These are phyloP conservation scores for Chloroclystis v-ata DNA, from an alignment of 2,888 invertebrate species.

Conservation along the genomic window DNA sequence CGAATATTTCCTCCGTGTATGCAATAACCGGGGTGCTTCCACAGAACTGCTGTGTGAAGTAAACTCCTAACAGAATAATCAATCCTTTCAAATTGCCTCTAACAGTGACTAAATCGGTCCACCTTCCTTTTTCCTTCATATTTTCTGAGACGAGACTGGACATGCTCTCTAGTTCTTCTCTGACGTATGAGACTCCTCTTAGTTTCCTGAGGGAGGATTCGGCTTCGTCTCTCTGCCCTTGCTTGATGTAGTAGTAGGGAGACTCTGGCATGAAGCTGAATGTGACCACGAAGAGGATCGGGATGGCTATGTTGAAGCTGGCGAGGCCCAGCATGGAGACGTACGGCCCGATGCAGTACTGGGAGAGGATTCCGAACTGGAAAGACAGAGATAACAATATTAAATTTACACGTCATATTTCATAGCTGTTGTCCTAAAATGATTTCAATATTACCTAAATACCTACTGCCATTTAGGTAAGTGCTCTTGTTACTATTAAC, in stretches of 20 bases:
- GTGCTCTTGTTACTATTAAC: no score
- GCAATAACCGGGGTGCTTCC: slow-evolving; percentile 79
- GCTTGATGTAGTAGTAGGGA: slow-evolving; percentile 78
- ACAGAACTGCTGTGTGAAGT: slow-evolving; percentile 80
- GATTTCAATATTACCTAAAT: no score
- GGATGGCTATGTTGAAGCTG: slow-evolving; percentile 75
- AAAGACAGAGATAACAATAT: slow-evolving; percentile 33
- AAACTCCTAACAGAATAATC: slow-evolving; percentile 78
- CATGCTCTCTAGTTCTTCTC: slow-evolving; percentile 76
- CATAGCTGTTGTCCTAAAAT: no score
- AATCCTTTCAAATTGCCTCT: slow-evolving; percentile 77
- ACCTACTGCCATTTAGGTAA: no score
- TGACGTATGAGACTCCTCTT: slow-evolving; percentile 74
- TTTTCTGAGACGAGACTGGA: slow-evolving; percentile 71
- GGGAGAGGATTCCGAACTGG: slow-evolving; percentile 78
- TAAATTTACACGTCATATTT: no score
- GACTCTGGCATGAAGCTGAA: slow-evolving; percentile 82
- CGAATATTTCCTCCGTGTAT: slow-evolving; percentile 81
- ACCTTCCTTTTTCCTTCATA: slow-evolving; percentile 69
- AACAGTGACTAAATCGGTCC: slow-evolving; percentile 67
- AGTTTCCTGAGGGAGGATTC: slow-evolving; percentile 76
- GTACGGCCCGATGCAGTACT: slow-evolving; percentile 79
- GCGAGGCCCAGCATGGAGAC: slow-evolving; percentile 77
- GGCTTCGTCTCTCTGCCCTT: slow-evolving; percentile 71
- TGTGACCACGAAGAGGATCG: slow-evolving; percentile 74